These are phyloP conservation scores for Protonemura montana DNA, from an alignment of 2,888 invertebrate species.

Conservation along the genomic window DNA sequence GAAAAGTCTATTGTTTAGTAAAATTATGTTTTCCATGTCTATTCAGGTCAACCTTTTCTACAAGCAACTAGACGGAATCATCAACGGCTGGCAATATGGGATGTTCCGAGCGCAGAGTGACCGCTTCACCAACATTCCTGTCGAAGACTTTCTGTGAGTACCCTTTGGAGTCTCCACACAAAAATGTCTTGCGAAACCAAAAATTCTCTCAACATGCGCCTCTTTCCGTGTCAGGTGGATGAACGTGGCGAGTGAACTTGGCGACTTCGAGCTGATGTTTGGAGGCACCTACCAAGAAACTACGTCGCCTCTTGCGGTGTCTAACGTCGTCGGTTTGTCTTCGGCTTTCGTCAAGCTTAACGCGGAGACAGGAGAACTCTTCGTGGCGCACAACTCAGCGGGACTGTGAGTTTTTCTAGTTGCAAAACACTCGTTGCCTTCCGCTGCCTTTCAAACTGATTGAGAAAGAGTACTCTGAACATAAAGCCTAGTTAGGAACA, in stretches of 20 bases:
- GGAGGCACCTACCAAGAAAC: slow-evolving; percentile 52
- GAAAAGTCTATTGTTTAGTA: too few relatives aligned
- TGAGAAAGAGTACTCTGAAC: too few relatives aligned
- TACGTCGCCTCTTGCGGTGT: slow-evolving; percentile 28
- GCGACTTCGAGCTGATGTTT: slow-evolving; percentile 69
- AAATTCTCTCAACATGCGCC: not conserved
- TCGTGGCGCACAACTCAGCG: slow-evolving; percentile 82
- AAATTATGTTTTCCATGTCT: slow-evolving; percentile 12
- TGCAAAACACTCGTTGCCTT: too few relatives aligned
- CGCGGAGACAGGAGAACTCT: slow-evolving; percentile 65
- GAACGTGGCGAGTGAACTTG: slow-evolving; percentile 78
- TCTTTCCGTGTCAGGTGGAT: slow-evolving; percentile 63
- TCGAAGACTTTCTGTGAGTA: slow-evolving; percentile 68
- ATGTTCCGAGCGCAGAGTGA: slow-evolving; percentile 70
- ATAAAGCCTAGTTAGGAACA: too few relatives aligned
- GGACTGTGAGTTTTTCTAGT: slow-evolving; percentile 64
- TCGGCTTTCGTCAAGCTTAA: slow-evolving; percentile 72
- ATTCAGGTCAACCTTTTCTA: slow-evolving; percentile 75
- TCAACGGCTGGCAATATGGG: slow-evolving; percentile 76
- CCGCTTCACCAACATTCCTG: slow-evolving; percentile 63
- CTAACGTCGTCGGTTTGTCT: slow-evolving; percentile 57
- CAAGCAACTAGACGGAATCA: slow-evolving; percentile 79
- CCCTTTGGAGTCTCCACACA: not conserved
- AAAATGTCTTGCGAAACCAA: not conserved
- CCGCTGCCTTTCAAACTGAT: too few relatives aligned